Evolutionary conservation across 2,888 invertebrate species (phyloP).

Genomic region (Latrodectus elegans): DNA sequence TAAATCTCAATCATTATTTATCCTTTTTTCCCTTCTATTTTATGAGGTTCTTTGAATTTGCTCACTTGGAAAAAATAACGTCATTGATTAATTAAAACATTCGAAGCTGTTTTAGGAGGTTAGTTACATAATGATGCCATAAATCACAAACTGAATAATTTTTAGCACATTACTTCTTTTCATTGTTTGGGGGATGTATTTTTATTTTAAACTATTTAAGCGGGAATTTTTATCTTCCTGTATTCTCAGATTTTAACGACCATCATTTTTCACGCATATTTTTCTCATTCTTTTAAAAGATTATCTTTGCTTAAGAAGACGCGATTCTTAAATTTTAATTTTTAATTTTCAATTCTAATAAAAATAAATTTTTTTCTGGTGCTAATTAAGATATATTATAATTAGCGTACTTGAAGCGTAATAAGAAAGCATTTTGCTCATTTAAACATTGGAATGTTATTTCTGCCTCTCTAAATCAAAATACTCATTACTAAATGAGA

Average conservation of each 20-base stretch:
- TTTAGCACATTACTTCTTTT: conserved; percentile 5
- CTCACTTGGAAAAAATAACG: neutral
- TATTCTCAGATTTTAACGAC: conserved; percentile 25
- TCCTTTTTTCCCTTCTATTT: conserved; percentile 6
- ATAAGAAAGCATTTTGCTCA: no score
- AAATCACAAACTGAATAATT: conserved; percentile 15
- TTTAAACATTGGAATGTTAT: no score
- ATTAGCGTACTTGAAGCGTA: no score
- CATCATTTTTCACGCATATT: conserved; percentile 6
- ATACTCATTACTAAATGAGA: no score
- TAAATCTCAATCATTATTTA: conserved; percentile 17
- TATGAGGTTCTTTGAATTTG: neutral
- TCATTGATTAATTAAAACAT: conserved; percentile 48
- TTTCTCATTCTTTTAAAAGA: no score
- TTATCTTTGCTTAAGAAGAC: no score
- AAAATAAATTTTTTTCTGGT: no score
- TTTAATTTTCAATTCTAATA: no score
- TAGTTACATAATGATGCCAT: conserved; percentile 30
- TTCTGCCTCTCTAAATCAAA: no score
- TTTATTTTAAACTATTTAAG: neutral
- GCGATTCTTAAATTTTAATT: no score
- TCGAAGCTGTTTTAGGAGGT: conserved; percentile 14
- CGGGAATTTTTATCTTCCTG: conserved; percentile 5
- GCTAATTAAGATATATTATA: no score
- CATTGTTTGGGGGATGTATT: conserved; percentile 16